Percentiles rank a stretch among this genome's conserved stretches.
Conservation (phyloP, 1,140 invertebrate genomes). For the Listronotus bonariensis region DNA sequence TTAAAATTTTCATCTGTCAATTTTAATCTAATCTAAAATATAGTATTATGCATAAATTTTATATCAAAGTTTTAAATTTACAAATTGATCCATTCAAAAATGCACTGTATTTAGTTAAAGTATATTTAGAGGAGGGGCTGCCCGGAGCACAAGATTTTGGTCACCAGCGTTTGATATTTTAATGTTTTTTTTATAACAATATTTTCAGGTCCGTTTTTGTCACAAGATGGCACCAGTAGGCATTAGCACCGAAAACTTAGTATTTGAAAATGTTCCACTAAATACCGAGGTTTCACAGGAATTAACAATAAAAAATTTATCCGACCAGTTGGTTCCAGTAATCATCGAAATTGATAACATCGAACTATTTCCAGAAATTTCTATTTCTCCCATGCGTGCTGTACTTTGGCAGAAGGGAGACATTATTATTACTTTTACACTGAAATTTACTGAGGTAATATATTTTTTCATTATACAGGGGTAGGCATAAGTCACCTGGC, state of each 20-base stretch:
- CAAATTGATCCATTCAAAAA: no score
- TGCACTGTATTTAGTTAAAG: no score
- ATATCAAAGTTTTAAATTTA: no score
- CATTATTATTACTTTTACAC: constrained; percentile 27
- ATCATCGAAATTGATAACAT: constrained; percentile 19
- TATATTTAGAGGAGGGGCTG: no score
- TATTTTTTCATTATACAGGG: not conserved
- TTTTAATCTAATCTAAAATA: no score
- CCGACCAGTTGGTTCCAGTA: constrained; percentile 20
- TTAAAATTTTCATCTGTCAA: no score
- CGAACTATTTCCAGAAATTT: constrained; percentile 23
- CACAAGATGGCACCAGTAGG: constrained; percentile 18
- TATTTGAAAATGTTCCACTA: constrained; percentile 36
- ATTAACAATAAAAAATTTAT: constrained; percentile 33
- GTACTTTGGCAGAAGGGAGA: constrained; percentile 26
- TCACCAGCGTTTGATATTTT: no score
- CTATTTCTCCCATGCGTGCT: constrained; percentile 26
- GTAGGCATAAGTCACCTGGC: no score
- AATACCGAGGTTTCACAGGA: constrained; percentile 31
- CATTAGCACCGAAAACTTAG: constrained; percentile 27
- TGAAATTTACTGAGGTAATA: constrained; percentile 15
- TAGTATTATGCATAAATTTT: no score
- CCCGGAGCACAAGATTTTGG: no score
- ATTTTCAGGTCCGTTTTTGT: constrained; percentile 24
- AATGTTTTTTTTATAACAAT: no score